Base-by-base conservation (phyloP, 37 sponge, comb jelly and placozoan species). In the Aplysina aerophoba region DNA sequence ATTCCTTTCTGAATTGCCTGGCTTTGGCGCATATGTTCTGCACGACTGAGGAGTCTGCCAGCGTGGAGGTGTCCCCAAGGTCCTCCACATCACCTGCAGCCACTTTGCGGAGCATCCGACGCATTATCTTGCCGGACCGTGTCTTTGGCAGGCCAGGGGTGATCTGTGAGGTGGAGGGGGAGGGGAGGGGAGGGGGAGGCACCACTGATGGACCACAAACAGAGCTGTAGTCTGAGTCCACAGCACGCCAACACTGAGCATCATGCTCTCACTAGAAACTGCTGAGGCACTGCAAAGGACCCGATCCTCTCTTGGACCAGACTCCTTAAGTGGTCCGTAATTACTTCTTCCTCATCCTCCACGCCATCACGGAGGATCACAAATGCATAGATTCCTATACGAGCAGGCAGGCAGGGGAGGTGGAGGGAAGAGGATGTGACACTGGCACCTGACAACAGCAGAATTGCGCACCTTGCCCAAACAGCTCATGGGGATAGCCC, bases 81-180 rank as follows among this genome's bases (percentile, higher is more conserved):
- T 94, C 87, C 36, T 94, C 90, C 4, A 21, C 50, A 20, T 91
- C 80, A 39, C 81, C 87, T 2, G 82, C 77, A 3, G 97, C 95
- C 30, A 99, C 83, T 85, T 96, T 99, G 50, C 89, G 80, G 50
- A 99, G 83, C 34, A 99, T 90, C 37, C 99, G 87, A 13, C 99
- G 87, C 99, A 99, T 99, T 31, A 99, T 99, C 84, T 99, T 99
- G 15, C 99, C 99, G 38, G 97, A 97, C 36, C 99, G 90, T n/a
- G 99, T 99, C 91, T 99, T 99, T 0, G 99, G 99, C 41, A 99
- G 82, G 16, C 93, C 96, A 35, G 99, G 97, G n/a, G 62, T 38
- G 64, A 62, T 31, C n/a, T 82, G 35, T 20, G 63, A 60, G 53
- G 27, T 27, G 14, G 24, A 28, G 37, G 3, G 84, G 36, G 63